Percentiles rank a stretch among this genome's conserved stretches.
Evolutionary conservation across 2,113 vertebrate genomes (phyloP).

Genomic region (Notothenia coriiceps): DNA sequence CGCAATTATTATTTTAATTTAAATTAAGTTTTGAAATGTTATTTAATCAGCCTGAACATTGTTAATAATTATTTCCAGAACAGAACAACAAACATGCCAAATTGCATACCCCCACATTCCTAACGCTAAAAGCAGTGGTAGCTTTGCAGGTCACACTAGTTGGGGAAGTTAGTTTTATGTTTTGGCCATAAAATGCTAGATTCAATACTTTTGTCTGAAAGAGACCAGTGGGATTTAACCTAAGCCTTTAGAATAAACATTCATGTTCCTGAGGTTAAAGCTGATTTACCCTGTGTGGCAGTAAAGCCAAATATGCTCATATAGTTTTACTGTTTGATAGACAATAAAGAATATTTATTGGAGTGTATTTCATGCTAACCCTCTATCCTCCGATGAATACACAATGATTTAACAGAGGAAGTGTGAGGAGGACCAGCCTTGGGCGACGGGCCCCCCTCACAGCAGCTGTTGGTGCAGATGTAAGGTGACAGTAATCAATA

Average conservation of each 20-base stretch:
- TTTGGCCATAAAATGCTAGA: neutral
- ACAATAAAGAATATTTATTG: constrained; percentile 53
- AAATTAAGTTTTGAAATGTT: neutral
- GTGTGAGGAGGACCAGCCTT: constrained; percentile 66
- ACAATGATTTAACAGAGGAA: constrained; percentile 57
- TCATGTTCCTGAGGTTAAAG: neutral
- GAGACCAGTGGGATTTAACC: constrained; percentile 17
- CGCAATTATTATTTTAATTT: neutral
- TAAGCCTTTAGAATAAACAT: constrained; percentile 24
- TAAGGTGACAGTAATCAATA: constrained; percentile 86
- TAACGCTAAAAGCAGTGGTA: neutral
- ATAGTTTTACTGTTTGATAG: constrained; percentile 32
- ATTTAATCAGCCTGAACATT: neutral
- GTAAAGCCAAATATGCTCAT: constrained; percentile 20
- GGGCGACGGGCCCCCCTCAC: constrained; percentile 49
- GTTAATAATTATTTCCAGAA: neutral
- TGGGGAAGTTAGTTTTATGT: neutral
- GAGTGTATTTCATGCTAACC: constrained; percentile 23
- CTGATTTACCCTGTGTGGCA: neutral
- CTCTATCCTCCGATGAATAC: constrained; percentile 56
- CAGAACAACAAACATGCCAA: neutral
- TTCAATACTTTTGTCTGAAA: neutral
- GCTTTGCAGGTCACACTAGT: neutral
- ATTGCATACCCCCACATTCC: neutral
- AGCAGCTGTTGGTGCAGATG: constrained; percentile 83